These are phyloP conservation scores for Paradisaea rubra DNA, from an alignment of 2,113 vertebrate species.

Conservation along the genomic window DNA sequence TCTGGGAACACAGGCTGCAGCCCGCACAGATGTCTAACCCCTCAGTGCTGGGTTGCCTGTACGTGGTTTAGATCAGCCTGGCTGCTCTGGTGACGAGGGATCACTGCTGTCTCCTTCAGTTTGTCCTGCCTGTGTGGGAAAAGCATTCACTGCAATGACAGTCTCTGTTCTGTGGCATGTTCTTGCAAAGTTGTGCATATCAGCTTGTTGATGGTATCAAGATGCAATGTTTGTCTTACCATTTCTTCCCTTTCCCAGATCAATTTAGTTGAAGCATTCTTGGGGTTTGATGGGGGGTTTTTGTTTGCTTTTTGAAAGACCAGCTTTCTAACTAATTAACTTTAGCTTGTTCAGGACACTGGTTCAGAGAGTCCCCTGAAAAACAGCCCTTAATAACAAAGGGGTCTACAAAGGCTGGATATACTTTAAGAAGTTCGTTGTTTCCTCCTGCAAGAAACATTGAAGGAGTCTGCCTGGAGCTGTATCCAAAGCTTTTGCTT, in stretches of 20 bases:
- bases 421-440: not conserved
- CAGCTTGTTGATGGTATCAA: not conserved
- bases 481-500: not conserved
- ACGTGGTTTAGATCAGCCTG: not conserved
- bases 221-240: not conserved
- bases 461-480: not conserved
- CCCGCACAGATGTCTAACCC: fast-evolving
- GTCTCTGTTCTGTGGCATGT: not conserved
- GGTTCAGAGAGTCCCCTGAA: not conserved
- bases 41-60: not conserved
- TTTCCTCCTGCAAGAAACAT: not conserved
- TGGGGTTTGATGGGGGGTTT: not conserved
- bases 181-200: not conserved
- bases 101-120: not conserved
- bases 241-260: not conserved
- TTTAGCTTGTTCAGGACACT: not conserved
- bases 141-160: not conserved
- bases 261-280: not conserved
- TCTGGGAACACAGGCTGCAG: not conserved
- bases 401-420: not conserved
- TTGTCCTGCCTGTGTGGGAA: not conserved
- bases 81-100: not conserved
- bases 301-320: not conserved
- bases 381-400: not conserved
- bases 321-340: not conserved